phyloP scores from a whole-genome alignment of 2,797 vertebrate species.

The Xenentodon cancila region DNA sequence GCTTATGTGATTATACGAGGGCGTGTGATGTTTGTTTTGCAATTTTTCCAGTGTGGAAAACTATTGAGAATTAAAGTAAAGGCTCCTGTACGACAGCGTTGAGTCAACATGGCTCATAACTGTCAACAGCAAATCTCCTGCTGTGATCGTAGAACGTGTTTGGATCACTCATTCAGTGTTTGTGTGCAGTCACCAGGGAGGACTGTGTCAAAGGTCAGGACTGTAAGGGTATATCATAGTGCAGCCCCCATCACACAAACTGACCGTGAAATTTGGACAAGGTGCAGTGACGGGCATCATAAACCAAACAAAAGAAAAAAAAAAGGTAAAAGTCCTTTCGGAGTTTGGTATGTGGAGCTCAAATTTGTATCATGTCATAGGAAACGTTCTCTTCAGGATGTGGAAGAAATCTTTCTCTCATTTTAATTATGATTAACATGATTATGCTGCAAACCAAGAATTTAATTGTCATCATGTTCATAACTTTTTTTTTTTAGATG shows the following conservation, averaged over 20 bases:
- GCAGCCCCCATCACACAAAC: slow-evolving; percentile 58
- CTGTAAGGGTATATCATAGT: slow-evolving; percentile 57
- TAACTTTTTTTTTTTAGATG: too few species aligned
- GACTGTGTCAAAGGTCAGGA: slow-evolving; percentile 52
- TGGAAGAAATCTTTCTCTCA: not conserved
- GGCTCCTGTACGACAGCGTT: slow-evolving; percentile 15
- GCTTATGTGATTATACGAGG: not conserved
- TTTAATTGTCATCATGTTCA: too few species aligned
- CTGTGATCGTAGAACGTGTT: slow-evolving; percentile 59
- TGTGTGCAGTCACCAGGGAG: slow-evolving; percentile 44
- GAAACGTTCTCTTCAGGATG: slow-evolving; percentile 7
- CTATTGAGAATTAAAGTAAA: slow-evolving; percentile 33
- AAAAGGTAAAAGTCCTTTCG: not conserved
- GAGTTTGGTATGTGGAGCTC: slow-evolving; percentile 33
- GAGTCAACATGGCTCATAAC: slow-evolving; percentile 29
- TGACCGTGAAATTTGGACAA: slow-evolving; percentile 69
- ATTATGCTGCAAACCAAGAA: slow-evolving; percentile 1
- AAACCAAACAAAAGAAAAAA: not conserved
- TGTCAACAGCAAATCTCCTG: slow-evolving; percentile 31
- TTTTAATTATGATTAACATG: slow-evolving; percentile 1
- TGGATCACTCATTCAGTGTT: slow-evolving; percentile 52
- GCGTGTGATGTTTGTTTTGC: slow-evolving; percentile 9
- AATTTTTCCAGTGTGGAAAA: slow-evolving; percentile 8
- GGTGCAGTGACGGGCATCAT: slow-evolving; percentile 54
- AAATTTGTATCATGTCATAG: slow-evolving; percentile 19